Conservation (phyloP, 92 coral and sea anemone genomes). For the Zoanthus sociatus region DNA sequence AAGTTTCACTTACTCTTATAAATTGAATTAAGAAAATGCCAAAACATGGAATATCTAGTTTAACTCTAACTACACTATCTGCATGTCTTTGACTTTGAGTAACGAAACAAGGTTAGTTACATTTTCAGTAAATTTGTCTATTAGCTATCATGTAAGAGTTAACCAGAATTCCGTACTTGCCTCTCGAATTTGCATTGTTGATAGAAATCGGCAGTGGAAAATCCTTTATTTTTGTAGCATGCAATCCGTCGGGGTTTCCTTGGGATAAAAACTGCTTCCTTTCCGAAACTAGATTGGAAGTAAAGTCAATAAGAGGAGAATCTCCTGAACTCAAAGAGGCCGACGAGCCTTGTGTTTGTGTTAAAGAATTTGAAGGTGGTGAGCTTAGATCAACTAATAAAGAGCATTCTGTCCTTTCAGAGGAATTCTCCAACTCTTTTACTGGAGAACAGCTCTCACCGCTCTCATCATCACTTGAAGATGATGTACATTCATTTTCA, state of each 20-base stretch:
- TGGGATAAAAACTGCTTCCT: background rate
- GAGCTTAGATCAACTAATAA: slow-evolving; percentile 31
- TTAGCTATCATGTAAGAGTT: no score
- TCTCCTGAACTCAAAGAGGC: slow-evolving; percentile 2
- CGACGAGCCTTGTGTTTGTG: slow-evolving; percentile 4
- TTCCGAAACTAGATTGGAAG: background rate
- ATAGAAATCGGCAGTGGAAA: slow-evolving; percentile 9
- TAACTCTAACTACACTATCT: no score
- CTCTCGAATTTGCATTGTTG: slow-evolving; percentile 26
- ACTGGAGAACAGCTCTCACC: slow-evolving; percentile 17
- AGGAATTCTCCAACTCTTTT: slow-evolving; percentile 30
- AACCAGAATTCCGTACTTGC: background rate
- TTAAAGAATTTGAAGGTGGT: background rate
- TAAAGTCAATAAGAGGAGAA: slow-evolving; percentile 22
- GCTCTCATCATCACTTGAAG: slow-evolving; percentile 47
- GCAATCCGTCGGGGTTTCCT: slow-evolving; percentile 7
- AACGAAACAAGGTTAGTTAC: no score
- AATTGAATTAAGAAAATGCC: no score
- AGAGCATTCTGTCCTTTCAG: slow-evolving; percentile 32
- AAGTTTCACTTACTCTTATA: no score
- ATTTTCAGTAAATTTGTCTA: no score
- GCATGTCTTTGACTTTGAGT: no score
- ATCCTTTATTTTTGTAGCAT: slow-evolving; percentile 1
- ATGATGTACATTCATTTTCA: slow-evolving; percentile 47
- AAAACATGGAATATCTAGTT: no score